phyloP scores from a whole-genome alignment of 2,797 vertebrate species.

The Sphenopsis melanotis region DNA sequence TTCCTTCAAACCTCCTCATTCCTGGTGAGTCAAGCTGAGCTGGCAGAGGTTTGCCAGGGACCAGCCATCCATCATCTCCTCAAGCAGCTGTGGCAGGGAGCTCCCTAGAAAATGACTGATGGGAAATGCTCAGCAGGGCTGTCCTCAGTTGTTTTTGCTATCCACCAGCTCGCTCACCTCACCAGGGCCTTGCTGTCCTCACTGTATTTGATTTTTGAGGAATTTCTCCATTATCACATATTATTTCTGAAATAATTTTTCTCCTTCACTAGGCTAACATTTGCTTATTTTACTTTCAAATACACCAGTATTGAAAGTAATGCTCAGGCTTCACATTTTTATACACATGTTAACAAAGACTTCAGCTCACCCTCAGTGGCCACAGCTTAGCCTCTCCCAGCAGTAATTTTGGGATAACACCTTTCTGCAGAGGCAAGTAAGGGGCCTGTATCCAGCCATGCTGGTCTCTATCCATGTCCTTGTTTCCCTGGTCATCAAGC shows the following conservation, averaged over 20 bases:
- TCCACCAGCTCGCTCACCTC: rapidly evolving
- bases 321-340: not conserved
- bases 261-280: not conserved
- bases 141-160: not conserved
- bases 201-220: not conserved
- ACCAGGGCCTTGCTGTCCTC: not conserved
- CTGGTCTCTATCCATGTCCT: not conserved
- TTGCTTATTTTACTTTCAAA: not conserved
- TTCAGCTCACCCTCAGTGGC: not conserved
- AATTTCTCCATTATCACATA: not conserved
- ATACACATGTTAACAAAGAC: not conserved
- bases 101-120: not conserved
- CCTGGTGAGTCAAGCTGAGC: rapidly evolving
- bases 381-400: not conserved
- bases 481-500: not conserved
- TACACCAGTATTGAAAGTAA: not conserved
- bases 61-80: not conserved
- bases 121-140: not conserved
- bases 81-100: not conserved
- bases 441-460: not conserved
- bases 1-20: not conserved
- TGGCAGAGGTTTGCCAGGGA: not conserved
- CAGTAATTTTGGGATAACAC: not conserved
- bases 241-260: not conserved
- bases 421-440: not conserved